A percentile compares a stretch with the other conserved stretches of the same genome.
Conservation (phyloP, 2,113 vertebrate genomes). For the Haemorhous mexicanus region DNA sequence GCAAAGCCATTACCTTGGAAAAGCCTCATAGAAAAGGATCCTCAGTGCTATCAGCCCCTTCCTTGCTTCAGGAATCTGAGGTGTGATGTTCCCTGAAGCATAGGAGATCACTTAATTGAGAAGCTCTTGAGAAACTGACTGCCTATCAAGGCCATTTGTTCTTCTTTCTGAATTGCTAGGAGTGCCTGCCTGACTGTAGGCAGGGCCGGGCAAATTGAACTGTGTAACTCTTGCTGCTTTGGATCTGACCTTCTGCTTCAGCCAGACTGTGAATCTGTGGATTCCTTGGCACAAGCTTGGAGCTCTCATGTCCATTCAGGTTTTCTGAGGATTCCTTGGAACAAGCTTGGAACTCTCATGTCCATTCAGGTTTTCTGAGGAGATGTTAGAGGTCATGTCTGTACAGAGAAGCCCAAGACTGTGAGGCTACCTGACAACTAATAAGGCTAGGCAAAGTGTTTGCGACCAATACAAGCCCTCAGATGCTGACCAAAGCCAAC, state of each 20-base stretch:
- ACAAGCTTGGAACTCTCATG: not conserved
- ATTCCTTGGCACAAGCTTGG: not conserved
- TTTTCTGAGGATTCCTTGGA: not conserved
- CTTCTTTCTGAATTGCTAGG: not conserved
- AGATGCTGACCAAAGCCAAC: not conserved
- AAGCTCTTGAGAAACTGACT: not conserved
- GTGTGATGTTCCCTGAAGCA: not conserved
- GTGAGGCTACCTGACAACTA: not conserved
- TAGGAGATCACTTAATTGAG: not conserved
- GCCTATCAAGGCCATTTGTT: not conserved
- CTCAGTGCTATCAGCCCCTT: not conserved
- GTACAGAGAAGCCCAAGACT: not conserved
- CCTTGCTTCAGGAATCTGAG: not conserved
- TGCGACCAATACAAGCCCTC: not conserved
- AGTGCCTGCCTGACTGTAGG: not conserved
- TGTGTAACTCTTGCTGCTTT: not conserved
- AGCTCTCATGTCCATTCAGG: not conserved
- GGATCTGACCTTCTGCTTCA: not conserved
- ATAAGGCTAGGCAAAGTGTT: not conserved
- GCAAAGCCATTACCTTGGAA: not conserved
- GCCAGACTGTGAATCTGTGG: not conserved
- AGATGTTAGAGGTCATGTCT: not conserved
- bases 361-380: not conserved
- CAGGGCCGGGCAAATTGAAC: not conserved
- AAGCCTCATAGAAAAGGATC: not conserved